These are phyloP conservation scores for Bombyx mori DNA, from an alignment of 1,140 invertebrate genomes.

Conservation along the genomic window ASM3026992v2 NC_085129.1:5799501-5800000, in stretches of 20 bases:
- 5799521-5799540: slow-evolving; percentile 14
- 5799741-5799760: slow-evolving; percentile 1
- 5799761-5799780: too few species aligned
- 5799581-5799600: slow-evolving; percentile 59
- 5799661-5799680: slow-evolving; percentile 47
- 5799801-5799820: too few species aligned
- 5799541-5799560: slow-evolving; percentile 34
- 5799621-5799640: slow-evolving; percentile 32
- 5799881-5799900: too few species aligned
- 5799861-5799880: too few species aligned
- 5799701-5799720: slow-evolving; percentile 27
- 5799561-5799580: slow-evolving; percentile 27
- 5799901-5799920: too few species aligned
- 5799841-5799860: too few species aligned
- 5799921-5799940: too few species aligned
- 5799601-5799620: slow-evolving; percentile 25
- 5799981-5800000: too few species aligned
- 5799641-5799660: slow-evolving; percentile 47
- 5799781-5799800: too few species aligned
- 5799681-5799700: slow-evolving; percentile 33
- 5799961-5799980: too few species aligned
- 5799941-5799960: too few species aligned
- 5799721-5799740: slow-evolving; percentile 37
- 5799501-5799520: slow-evolving; percentile 39
- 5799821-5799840: too few species aligned